A percentile compares a stretch with the other conserved stretches of the same genome.
These are phyloP conservation scores for Fukomys damarensis DNA, from an alignment of 2,113 vertebrate species.

Conservation along the genomic window DNA sequence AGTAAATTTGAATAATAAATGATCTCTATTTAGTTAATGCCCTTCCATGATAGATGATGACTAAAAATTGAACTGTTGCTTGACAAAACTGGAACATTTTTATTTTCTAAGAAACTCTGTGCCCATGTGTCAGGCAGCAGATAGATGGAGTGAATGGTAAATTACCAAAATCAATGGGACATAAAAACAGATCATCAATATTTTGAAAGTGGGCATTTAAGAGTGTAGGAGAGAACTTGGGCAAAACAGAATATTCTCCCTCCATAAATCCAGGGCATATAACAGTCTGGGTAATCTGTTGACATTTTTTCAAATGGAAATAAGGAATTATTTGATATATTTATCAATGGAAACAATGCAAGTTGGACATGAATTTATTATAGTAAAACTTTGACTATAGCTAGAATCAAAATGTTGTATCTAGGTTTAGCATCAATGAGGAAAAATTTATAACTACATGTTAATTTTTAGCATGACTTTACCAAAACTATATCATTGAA, in stretches of 20 bases:
- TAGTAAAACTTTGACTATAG: background rate
- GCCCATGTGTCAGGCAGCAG: background rate
- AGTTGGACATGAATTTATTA: background rate
- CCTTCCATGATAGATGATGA: background rate
- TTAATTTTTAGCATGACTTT: background rate
- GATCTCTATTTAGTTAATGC: background rate
- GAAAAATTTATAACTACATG: background rate
- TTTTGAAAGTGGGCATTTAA: background rate
- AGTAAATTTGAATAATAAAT: background rate
- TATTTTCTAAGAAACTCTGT: background rate
- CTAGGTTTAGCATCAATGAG: background rate
- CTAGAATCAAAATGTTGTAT: background rate
- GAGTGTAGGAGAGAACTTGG: background rate
- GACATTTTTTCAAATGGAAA: background rate
- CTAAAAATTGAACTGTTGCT: background rate
- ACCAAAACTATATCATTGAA: background rate
- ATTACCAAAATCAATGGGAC: background rate
- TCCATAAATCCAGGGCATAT: background rate
- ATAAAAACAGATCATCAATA: background rate
- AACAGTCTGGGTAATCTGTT: background rate
- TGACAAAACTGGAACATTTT: background rate
- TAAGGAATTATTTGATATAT: background rate
- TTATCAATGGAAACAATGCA: background rate
- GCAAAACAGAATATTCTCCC: background rate
- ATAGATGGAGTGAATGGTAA: background rate